A percentile compares a stretch with the other conserved stretches of the same genome.
These are phyloP conservation scores for Drosophila littoralis DNA, from an alignment of 1,140 invertebrate species.

Conservation along the genomic window DNA sequence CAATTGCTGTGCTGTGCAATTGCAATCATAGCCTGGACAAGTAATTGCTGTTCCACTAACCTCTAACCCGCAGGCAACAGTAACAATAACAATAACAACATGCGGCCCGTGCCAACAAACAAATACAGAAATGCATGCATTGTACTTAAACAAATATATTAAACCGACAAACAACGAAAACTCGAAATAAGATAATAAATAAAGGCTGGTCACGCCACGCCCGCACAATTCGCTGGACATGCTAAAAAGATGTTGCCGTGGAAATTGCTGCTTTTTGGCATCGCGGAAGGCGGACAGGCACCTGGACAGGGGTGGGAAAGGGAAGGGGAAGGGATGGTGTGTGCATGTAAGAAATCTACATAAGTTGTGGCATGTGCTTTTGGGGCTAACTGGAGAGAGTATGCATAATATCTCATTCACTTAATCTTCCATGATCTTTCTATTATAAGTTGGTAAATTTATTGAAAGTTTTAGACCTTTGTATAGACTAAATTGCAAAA, in stretches of 20 bases:
- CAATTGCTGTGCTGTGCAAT: not conserved
- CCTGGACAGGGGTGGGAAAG: not conserved
- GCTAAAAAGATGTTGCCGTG: constrained; percentile 14
- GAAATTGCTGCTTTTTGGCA: not conserved
- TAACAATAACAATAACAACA: constrained; percentile 25
- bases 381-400: too few species aligned
- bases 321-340: not conserved
- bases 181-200: constrained; percentile 49
- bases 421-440: too few species aligned
- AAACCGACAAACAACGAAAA: constrained; percentile 57
- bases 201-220: constrained; percentile 35
- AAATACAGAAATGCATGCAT: constrained; percentile 36
- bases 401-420: too few species aligned
- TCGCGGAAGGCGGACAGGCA: not conserved
- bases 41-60: constrained; percentile 74
- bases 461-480: too few species aligned
- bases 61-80: constrained; percentile 53
- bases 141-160: constrained; percentile 48
- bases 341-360: not conserved
- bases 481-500: too few species aligned
- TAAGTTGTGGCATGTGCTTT: not conserved
- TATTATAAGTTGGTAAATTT: too few species aligned
- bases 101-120: constrained; percentile 55
- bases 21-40: constrained; percentile 25
- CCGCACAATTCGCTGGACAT: constrained; percentile 36